These are phyloP conservation scores for Lissonota sp. DNA, from an alignment of 2,888 invertebrate species.

Conservation along the genomic window DNA sequence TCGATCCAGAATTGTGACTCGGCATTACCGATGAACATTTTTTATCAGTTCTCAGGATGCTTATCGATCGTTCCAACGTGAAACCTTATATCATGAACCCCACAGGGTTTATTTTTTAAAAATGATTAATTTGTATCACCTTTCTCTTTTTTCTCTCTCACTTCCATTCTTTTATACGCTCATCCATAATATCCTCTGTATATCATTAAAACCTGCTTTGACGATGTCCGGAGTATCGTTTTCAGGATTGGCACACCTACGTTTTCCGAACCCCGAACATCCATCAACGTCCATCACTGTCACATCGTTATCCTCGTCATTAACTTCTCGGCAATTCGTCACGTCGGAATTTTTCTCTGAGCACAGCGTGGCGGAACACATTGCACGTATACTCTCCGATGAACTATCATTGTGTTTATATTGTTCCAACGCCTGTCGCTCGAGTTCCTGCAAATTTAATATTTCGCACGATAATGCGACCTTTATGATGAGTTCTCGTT, in stretches of 20 bases:
- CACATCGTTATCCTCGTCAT: neutral
- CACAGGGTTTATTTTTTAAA: conserved; percentile 20
- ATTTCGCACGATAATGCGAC: no score
- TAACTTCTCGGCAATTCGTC: conserved; percentile 20
- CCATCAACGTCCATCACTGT: conserved; percentile 25
- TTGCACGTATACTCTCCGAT: conserved; percentile 62
- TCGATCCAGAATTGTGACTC: conserved; percentile 15
- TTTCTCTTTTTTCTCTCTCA: conserved; percentile 2
- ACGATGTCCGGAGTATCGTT: conserved; percentile 8
- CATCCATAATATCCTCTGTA: conserved; percentile 10
- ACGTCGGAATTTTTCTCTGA: conserved; percentile 13
- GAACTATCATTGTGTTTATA: conserved; percentile 72
- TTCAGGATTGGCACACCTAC: neutral
- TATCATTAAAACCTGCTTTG: conserved; percentile 49
- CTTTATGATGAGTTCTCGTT: no score
- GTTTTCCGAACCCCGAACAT: conserved; percentile 32
- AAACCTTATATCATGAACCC: conserved; percentile 62
- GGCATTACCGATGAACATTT: conserved; percentile 35
- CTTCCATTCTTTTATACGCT: conserved; percentile 3
- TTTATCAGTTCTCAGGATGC: conserved; percentile 63
- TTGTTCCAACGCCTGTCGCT: conserved; percentile 80
- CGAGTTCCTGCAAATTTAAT: conserved; percentile 74
- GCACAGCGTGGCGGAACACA: conserved; percentile 45
- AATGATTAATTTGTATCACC: neutral
- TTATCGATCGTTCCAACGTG: conserved; percentile 47